Evolutionary conservation across 2,797 vertebrate genomes (phyloP), one percentile per base, ranked within the genome.

Genomic region (Chelon labrosus): DNA sequence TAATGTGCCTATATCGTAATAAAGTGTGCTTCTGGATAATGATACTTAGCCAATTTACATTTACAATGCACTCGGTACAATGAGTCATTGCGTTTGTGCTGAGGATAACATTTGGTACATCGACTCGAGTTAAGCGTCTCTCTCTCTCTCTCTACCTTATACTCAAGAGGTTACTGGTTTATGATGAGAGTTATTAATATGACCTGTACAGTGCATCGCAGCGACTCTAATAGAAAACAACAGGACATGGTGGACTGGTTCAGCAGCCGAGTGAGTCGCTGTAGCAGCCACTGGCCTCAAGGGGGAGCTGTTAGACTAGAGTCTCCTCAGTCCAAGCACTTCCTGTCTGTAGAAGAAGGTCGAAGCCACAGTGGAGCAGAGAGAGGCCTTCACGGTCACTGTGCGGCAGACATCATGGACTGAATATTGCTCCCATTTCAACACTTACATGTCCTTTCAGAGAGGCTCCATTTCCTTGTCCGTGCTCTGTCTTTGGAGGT

Each of bases 1-100:
- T 94, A 93, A 89, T 93, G 93, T 92, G 92, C 85, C 88, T 86
- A 88, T 90, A 90, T 86, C 76, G 89, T 89, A 90, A 84, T 89
- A 90, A 86, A 88, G 68, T 94, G 92, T 92, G 91, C 91, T 94
- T 93, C 85, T 76, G 75, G 51, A 89, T 84, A 80, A 88, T 89
- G 82, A 88, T 84, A 82, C 69, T 22, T 80, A 76, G 84, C 88
- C 77, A 80, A 83, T 86, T 85, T 86, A 85, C 80, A 82, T 79
- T 57, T 79, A 88, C 81, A 90, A 89, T 82, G 83, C 86, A 87
- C 83, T 80, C 44, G 71, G 68, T 85, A 88, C 75, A 77, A 68
- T 73, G 81, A 85, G 86, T 75, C 70, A 80, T 79, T 86, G 83
- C 84, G 84, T 87, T 87, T 87, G 90, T 90, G 89, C 85, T 67